Percentiles rank a stretch among this genome's conserved stretches.
These are phyloP conservation scores for Macrotus californicus DNA, from an alignment of 2,113 vertebrate genomes.

Conservation along the genomic window DNA sequence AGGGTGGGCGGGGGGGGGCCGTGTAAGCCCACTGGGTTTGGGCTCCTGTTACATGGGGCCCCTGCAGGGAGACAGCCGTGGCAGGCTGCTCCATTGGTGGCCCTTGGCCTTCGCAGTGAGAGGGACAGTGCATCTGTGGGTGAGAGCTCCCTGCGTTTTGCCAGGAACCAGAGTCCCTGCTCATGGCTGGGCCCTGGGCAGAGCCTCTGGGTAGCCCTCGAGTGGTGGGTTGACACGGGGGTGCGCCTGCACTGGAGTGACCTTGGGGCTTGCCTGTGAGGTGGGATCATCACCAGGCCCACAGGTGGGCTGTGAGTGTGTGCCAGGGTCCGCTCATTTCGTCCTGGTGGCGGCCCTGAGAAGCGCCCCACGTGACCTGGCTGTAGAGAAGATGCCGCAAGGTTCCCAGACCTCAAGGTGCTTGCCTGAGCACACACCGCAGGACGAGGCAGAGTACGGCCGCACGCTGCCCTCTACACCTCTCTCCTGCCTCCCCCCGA, in stretches of 20 bases:
- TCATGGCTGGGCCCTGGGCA: fast-evolving
- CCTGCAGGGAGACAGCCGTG: fast-evolving
- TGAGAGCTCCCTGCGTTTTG: fast-evolving
- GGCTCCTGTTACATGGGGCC: not conserved
- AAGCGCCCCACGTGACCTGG: fast-evolving
- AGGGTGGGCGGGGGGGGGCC: fast-evolving
- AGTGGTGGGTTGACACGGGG: fast-evolving
- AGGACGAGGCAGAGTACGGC: fast-evolving
- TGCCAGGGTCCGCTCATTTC: fast-evolving
- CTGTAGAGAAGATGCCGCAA: fast-evolving
- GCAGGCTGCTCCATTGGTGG: not conserved
- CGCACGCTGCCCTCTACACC: fast-evolving
- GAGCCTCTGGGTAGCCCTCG: fast-evolving
- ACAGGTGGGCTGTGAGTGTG: fast-evolving
- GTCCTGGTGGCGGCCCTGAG: fast-evolving
- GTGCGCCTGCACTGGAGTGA: fast-evolving
- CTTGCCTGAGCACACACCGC: fast-evolving
- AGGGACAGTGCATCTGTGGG: not conserved
- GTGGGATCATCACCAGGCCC: not conserved
- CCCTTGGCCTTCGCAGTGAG: not conserved
- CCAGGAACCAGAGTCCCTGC: fast-evolving
- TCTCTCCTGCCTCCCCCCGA: fast-evolving
- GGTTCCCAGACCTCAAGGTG: not conserved
- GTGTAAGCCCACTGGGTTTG: not conserved
- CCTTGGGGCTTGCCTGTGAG: not conserved